These are phyloP conservation scores for Lipophrys pholis DNA, from an alignment of 2,113 vertebrate species.

Conservation along the genomic window DNA sequence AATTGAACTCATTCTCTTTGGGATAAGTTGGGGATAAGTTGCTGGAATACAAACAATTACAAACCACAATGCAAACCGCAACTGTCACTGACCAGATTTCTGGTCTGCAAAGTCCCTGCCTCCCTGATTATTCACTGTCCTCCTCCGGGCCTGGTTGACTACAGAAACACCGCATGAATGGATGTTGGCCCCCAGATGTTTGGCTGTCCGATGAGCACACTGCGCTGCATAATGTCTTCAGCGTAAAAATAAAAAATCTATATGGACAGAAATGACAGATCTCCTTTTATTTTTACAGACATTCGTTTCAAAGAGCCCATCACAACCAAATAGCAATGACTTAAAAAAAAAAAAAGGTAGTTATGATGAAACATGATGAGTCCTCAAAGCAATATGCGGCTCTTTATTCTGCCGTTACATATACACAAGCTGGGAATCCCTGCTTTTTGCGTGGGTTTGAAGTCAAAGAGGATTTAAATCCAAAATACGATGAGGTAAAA, in stretches of 20 bases:
- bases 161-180: conserved; percentile 24
- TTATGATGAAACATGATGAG: conserved; percentile 38
- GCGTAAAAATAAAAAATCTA: not conserved
- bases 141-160: conserved; percentile 3
- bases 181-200: conserved; percentile 17
- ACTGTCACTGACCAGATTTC: too few species aligned
- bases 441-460: conserved; percentile 15
- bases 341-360: conserved; percentile 12
- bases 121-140: conserved; percentile 14
- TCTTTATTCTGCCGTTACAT: conserved; percentile 5
- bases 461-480: conserved; percentile 41
- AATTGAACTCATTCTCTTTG: not conserved
- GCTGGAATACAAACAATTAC: not conserved
- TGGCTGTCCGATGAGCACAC: conserved; percentile 22
- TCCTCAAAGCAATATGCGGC: conserved; percentile 11
- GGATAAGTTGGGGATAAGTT: not conserved
- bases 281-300: conserved; percentile 2
- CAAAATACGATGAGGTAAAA: conserved; percentile 28
- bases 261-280: conserved; percentile 2
- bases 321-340: conserved; percentile 1
- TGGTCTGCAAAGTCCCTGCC: not conserved
- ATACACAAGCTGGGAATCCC: conserved; percentile 17
- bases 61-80: not conserved
- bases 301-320: conserved; percentile 12
- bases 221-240: not conserved